Base-by-base conservation (phyloP, 2,888 invertebrate species). In the Ormyrus pomaceus region DNA sequence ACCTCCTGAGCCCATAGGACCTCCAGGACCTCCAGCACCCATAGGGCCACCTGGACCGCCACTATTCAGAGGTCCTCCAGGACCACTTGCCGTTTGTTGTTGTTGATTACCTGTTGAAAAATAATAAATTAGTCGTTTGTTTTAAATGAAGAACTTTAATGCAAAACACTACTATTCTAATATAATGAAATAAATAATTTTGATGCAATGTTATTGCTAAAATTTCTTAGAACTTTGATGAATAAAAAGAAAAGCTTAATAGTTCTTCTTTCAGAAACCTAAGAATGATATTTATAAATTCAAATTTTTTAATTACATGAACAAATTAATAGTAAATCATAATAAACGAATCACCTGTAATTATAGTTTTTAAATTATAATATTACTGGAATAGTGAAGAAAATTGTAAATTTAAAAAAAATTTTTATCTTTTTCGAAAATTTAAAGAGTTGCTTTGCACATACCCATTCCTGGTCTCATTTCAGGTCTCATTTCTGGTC, bases 391-490 rank as follows among this genome's bases (percentile, higher is more conserved):
- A 34, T 34, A 34, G 4, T 34, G 4, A 34, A 34, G 34, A 34
- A 34, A 34, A 34, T 34, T 34, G 34, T 34, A 34, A 34, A 34
- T 34, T 34, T 34, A 3, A 34, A 34, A 34, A 34, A 34, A 34
- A 4, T 0, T 34, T 34, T 4, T 34, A 34, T 34, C 3, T 34
- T 34, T 34, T 34, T 34, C 34, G 3, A 34, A 34, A 34, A 34
- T 34, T 34, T 2, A 34, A 34, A 34, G 3, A 34, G 34, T 34
- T 34, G 4, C 4, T 34, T 34, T 34, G 4, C 34, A 66, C 75
- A 50, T 79, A 82, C 82, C 77, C 73, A 82, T 80, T 74, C 74
- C 65, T 55, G 70, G 75, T 64, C 73, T 64, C 74, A 82, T 79
- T 71, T 82, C 82, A 50, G 77, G 53, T 58, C 34, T 34, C 34